Base-by-base conservation (phyloP, 2,888 invertebrate genomes). In the Eristalinus aeneus region DNA sequence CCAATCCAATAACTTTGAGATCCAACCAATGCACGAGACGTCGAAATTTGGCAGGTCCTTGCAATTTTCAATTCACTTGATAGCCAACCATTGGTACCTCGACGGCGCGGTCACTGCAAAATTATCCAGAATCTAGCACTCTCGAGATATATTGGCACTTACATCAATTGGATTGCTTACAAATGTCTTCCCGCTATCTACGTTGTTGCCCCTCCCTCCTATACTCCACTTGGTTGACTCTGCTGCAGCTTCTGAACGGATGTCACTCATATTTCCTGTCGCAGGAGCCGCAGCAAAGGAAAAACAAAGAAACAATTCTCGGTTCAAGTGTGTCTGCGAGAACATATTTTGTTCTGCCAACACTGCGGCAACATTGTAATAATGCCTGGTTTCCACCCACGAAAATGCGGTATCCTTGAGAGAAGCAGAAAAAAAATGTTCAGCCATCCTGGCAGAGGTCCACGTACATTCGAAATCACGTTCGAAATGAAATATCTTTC, bases 401-500 rank as follows among this genome's bases (percentile, higher is more conserved):
- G 16, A 46, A 5, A 20, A 16, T 3, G 5, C 27, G 5, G 39
- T 58, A 65, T 69, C 69, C 65, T 69, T 73, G 77, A 60, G 58
- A 69, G n/a, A n/a, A n/a, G n/a, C 64, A n/a, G 27, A 23, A 36
- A 32, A 65, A 64, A 16, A 1, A 16, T 9, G 11, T 2, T 1
- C 8, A 3, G 11, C 22, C 22, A 60, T 72, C 23, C 58, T 85
- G 76, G 85, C 85, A 85, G 22, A 32, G 54, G 61, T 85, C 75
- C 84, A 80, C 32, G 58, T 46, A 39, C 76, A 39, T 39, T 58
- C 16, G 46, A 69, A 78, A 81, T 86, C 77, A 81, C 73, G 81
- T 86, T 68, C 75, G 61, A 75, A 80, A 80, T 85, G 75, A 80
- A 76, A 86, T 76, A 85, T 69, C 58, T 27, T 36, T 58, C 63